Conservation (phyloP, 2,888 invertebrate species). For the Eupithecia centaureata region DNA sequence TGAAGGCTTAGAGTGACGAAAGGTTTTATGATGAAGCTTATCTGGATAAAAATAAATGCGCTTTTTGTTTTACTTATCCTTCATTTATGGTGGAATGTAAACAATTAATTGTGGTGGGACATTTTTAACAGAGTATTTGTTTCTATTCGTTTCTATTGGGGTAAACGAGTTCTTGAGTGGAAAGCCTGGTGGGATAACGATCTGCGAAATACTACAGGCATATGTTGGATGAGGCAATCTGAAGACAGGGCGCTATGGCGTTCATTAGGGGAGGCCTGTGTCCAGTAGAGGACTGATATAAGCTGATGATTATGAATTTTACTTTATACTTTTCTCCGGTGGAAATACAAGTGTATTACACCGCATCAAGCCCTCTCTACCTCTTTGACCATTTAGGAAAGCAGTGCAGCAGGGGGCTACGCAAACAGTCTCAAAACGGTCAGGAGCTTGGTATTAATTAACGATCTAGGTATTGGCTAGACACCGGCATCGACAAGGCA, state of each 20-base stretch:
- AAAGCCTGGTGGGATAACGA: too few species aligned
- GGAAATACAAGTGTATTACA: too few species aligned
- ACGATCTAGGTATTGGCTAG: too few species aligned
- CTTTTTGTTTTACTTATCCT: conserved; percentile 21
- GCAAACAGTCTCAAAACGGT: conserved; percentile 28
- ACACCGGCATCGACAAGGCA: too few species aligned
- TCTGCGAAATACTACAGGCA: too few species aligned
- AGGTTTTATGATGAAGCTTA: conserved; percentile 45
- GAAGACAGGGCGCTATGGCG: too few species aligned
- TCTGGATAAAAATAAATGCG: conserved; percentile 33
- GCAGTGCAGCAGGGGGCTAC: conserved; percentile 26
- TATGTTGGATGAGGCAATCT: too few species aligned
- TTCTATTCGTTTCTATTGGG: not conserved
- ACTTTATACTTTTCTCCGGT: too few species aligned
- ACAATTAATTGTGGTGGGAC: not conserved
- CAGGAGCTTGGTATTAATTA: conserved; percentile 25
- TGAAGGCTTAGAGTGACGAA: conserved; percentile 58
- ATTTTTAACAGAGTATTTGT: not conserved
- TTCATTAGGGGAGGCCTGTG: too few species aligned
- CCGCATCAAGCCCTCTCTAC: not conserved
- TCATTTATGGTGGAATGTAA: conserved; percentile 8
- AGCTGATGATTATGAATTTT: too few species aligned
- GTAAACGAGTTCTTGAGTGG: not conserved
- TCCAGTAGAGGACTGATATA: too few species aligned
- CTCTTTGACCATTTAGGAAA: conserved; percentile 30